Evolutionary conservation across 2,797 vertebrate genomes (phyloP).

Genomic region (Iguana delicatissima): DNA sequence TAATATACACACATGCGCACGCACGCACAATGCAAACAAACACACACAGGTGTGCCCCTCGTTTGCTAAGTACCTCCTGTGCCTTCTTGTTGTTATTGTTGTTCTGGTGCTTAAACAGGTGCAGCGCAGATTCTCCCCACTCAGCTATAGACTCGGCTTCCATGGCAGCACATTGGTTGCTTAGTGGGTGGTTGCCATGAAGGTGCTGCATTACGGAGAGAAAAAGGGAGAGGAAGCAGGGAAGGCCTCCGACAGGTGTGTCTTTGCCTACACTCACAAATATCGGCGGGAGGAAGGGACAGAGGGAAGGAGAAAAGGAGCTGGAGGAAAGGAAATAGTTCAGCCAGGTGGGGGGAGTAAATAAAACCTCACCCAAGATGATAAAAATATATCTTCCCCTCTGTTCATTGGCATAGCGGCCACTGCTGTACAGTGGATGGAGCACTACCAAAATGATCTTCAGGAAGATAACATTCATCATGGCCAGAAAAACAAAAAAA

Average conservation of each 20-base stretch:
- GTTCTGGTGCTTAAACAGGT: conserved; percentile 75
- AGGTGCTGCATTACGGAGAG: background rate
- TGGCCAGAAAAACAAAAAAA: too few relatives aligned
- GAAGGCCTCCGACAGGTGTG: conserved; percentile 17
- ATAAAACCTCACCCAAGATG: background rate
- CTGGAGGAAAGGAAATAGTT: too few relatives aligned
- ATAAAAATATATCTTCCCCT: background rate
- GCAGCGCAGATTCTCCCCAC: conserved; percentile 58
- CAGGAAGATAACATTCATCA: too few relatives aligned
- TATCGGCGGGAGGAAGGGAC: background rate
- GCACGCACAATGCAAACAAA: conserved; percentile 43
- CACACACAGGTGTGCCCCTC: conserved; percentile 67
- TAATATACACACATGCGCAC: conserved; percentile 30
- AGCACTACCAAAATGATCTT: too few relatives aligned
- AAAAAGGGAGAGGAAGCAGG: background rate
- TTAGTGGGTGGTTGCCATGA: conserved; percentile 21
- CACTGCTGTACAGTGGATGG: background rate
- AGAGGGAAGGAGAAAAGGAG: too few relatives aligned
- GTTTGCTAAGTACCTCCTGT: conserved; percentile 65
- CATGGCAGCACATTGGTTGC: conserved; percentile 35
- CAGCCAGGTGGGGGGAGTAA: background rate
- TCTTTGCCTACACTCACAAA: background rate
- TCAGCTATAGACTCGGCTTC: conserved; percentile 41
- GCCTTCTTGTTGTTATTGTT: conserved; percentile 27
- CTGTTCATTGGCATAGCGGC: background rate